Conservation (phyloP, 2,888 invertebrate genomes). For the Diloba caeruleocephala region DNA sequence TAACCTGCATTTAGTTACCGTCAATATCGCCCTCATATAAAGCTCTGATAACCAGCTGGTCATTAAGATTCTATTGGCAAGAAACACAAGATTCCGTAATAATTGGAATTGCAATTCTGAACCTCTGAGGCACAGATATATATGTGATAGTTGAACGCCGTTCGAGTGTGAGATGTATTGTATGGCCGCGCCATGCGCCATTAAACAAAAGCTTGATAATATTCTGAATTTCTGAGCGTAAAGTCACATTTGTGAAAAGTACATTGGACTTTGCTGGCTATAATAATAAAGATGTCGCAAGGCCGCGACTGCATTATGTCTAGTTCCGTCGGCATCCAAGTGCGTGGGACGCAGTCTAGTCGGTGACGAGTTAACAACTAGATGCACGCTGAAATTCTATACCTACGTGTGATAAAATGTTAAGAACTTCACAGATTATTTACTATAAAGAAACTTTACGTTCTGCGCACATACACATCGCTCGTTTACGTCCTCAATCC, state of each 20-base stretch:
- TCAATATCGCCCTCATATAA: too few relatives aligned
- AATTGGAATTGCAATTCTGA: too few relatives aligned
- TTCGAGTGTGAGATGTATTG: too few relatives aligned
- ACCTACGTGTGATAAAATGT: slow-evolving; percentile 18
- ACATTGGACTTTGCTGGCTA: slow-evolving; percentile 44
- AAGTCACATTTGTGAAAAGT: slow-evolving; percentile 29
- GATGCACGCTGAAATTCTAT: slow-evolving; percentile 41
- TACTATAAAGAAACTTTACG: neutral
- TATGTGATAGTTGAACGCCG: too few relatives aligned
- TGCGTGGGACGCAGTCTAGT: slow-evolving; percentile 50
- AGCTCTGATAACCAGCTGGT: too few relatives aligned
- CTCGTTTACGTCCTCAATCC: too few relatives aligned
- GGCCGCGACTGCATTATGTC: slow-evolving; percentile 54
- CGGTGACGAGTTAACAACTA: slow-evolving; percentile 38
- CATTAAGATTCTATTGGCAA: too few relatives aligned
- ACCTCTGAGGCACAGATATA: too few relatives aligned
- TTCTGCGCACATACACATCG: neutral
- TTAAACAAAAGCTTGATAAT: too few relatives aligned
- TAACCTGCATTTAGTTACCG: too few relatives aligned
- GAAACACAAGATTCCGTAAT: too few relatives aligned
- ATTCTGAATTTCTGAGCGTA: neutral
- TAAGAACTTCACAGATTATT: neutral
- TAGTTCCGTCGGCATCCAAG: slow-evolving; percentile 45
- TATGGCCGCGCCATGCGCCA: too few relatives aligned
- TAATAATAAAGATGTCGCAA: slow-evolving; percentile 47